Evolutionary conservation across 2,888 invertebrate species (phyloP).

Genomic region (Acanthosepion esculentum): DNA sequence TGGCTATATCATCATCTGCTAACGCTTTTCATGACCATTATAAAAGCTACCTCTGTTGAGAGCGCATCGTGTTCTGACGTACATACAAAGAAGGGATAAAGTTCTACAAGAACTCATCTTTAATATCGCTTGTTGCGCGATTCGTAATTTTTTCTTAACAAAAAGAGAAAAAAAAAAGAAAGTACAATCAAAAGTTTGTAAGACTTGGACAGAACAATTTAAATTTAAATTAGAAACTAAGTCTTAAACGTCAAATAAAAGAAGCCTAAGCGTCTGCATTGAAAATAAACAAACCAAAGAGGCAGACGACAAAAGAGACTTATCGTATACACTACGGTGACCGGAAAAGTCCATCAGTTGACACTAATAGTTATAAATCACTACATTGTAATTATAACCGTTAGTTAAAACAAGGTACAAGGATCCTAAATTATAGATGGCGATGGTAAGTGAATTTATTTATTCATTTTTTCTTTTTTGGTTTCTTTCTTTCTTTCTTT

Average conservation of each 20-base stretch:
- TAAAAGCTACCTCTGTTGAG: not conserved
- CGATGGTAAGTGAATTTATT: conserved; percentile 6
- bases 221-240: not conserved
- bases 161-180: not conserved
- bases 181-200: not conserved
- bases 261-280: not conserved
- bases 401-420: not conserved
- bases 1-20: conserved; percentile 2
- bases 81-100: not conserved
- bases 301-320: not conserved
- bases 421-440: conserved; percentile 11
- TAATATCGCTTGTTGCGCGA: not conserved
- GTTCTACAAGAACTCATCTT: not conserved
- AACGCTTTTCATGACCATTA: not conserved
- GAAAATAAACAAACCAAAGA: not conserved
- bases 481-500: no score
- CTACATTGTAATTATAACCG: not conserved
- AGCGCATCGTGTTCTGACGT: not conserved
- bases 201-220: not conserved
- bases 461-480: not conserved
- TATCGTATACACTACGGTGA: not conserved
- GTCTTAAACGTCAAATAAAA: not conserved
- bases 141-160: not conserved
- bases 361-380: not conserved
- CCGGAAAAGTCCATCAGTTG: not conserved